phyloP scores from a whole-genome alignment of 1,140 invertebrate species.

The Heterodera schachtii region DNA sequence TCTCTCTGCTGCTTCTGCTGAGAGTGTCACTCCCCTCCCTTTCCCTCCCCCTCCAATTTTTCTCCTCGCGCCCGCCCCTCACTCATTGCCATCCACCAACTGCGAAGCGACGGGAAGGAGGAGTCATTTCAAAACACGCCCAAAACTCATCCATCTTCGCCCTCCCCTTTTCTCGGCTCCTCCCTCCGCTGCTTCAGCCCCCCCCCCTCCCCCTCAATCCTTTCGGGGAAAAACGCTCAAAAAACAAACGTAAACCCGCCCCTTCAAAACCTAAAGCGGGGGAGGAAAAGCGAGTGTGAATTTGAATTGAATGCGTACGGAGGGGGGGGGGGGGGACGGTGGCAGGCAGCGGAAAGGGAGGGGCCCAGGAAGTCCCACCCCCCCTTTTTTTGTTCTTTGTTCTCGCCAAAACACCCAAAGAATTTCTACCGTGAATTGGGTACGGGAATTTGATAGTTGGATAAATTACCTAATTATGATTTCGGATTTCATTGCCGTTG shows the following conservation, averaged over 20 bases:
- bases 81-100: background rate
- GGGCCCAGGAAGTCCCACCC: background rate
- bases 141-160: constrained; percentile 7
- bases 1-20: background rate
- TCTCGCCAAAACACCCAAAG: background rate
- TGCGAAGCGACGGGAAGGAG: background rate
- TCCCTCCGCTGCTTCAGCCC: background rate
- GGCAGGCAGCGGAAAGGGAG: too few relatives aligned
- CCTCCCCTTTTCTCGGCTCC: background rate
- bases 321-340: background rate
- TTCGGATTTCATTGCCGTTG: background rate
- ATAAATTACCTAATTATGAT: too few relatives aligned
- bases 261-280: background rate
- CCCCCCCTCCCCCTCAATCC: background rate
- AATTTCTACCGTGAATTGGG: too few relatives aligned
- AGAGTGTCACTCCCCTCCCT: background rate
- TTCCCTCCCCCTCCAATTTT: background rate
- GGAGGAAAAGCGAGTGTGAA: too few relatives aligned
- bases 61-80: constrained; percentile 3
- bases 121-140: constrained; percentile 6
- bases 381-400: background rate
- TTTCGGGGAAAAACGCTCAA: background rate
- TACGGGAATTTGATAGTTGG: too few relatives aligned
- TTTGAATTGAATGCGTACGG: background rate
- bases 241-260: background rate